phyloP scores from a whole-genome alignment of 2,888 invertebrate genomes.

The Nipponacmea schrenckii region DNA sequence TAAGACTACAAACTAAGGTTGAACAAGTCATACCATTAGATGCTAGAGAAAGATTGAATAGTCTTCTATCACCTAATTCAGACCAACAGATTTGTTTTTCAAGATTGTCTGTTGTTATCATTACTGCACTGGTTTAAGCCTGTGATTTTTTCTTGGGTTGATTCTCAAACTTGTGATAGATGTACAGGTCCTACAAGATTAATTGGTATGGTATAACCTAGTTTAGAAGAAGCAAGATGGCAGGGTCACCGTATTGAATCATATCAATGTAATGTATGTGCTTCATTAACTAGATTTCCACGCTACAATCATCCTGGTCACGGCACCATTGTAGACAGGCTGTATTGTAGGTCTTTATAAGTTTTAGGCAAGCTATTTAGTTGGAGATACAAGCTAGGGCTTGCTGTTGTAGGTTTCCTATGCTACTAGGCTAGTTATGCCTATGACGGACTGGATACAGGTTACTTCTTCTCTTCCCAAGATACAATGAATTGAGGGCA shows the following conservation, averaged over 20 bases:
- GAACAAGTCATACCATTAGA: conserved; percentile 77
- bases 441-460: too few species aligned
- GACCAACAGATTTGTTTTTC: conserved; percentile 39
- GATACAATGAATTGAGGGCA: too few species aligned
- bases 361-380: too few species aligned
- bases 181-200: conserved; percentile 73
- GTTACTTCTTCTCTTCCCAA: too few species aligned
- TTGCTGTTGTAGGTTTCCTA: too few species aligned
- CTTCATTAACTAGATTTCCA: conserved; percentile 75
- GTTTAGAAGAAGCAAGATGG: conserved; percentile 67
- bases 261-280: conserved; percentile 64
- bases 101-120: conserved; percentile 81
- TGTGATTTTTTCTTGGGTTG: conserved; percentile 92
- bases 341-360: too few species aligned
- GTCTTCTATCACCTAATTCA: conserved; percentile 24
- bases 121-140: conserved; percentile 91
- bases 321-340: too few species aligned
- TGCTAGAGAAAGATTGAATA: conserved; percentile 68
- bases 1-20: conserved; percentile 75
- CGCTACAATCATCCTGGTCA: conserved; percentile 85
- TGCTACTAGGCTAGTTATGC: too few species aligned
- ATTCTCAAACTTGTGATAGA: conserved; percentile 76
- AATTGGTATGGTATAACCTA: conserved; percentile 69
- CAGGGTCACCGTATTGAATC: conserved; percentile 70
- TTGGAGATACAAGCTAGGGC: too few species aligned